Evolutionary conservation across 2,888 invertebrate genomes (phyloP).

Genomic region (Tachina lurida): DNA sequence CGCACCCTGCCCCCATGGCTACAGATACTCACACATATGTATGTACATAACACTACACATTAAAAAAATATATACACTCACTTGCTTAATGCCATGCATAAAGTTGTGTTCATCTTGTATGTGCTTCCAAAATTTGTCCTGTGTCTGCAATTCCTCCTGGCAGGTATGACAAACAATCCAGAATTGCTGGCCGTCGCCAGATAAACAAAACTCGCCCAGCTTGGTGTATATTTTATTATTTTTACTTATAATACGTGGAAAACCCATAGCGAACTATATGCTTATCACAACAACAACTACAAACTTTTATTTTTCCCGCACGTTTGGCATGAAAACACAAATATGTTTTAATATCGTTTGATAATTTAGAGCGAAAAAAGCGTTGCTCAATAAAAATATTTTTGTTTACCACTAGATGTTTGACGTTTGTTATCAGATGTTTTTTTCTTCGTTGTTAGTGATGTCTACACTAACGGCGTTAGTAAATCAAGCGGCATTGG

Average conservation of each 20-base stretch:
- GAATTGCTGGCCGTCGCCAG: conserved; percentile 78
- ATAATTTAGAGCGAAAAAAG: conserved; percentile 63
- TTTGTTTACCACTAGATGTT: conserved; percentile 69
- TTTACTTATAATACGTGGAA: conserved; percentile 81
- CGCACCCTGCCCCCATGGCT: conserved; percentile 17
- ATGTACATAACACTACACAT: neutral
- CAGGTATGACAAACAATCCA: conserved; percentile 80
- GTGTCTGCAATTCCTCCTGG: conserved; percentile 80
- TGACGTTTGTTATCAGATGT: conserved; percentile 72
- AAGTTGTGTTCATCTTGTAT: conserved; percentile 81
- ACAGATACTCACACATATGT: neutral
- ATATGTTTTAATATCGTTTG: conserved; percentile 48
- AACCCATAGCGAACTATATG: conserved; percentile 75
- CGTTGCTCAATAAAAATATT: conserved; percentile 72
- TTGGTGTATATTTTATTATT: conserved; percentile 80
- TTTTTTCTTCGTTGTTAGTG: conserved; percentile 42
- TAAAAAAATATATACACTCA: conserved; percentile 65
- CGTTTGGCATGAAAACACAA: conserved; percentile 62
- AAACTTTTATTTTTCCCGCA: conserved; percentile 42
- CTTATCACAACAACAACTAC: conserved; percentile 36
- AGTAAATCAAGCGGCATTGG: neutral
- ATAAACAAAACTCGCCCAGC: conserved; percentile 79
- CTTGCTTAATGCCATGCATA: conserved; percentile 77
- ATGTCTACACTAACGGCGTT: conserved; percentile 45
- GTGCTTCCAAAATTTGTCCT: conserved; percentile 81